A percentile compares a stretch with the other conserved stretches of the same genome.
Evolutionary conservation across 2,888 invertebrate genomes (phyloP).

Genomic region (Cosmopolites sordidus): DNA sequence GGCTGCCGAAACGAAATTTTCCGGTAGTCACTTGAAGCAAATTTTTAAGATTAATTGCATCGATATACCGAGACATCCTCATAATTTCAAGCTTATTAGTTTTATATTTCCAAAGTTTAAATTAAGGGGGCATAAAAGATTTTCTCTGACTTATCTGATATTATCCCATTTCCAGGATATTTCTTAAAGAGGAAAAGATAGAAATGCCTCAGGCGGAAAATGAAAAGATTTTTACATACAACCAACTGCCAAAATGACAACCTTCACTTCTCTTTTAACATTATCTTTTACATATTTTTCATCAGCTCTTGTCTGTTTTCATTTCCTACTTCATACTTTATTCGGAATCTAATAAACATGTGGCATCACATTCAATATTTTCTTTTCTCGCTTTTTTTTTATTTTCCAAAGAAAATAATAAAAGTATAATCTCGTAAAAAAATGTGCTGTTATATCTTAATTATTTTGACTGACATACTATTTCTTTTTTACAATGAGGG

Average conservation of each 20-base stretch:
- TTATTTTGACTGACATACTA: not conserved
- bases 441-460: not conserved
- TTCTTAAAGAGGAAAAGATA: not conserved
- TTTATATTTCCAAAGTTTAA: constrained; percentile 18
- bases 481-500: not conserved
- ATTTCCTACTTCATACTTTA: too few relatives aligned
- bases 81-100: constrained; percentile 25
- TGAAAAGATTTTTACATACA: constrained; percentile 5
- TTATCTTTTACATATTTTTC: not conserved
- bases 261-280: not conserved
- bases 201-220: not conserved
- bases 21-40: constrained; percentile 18
- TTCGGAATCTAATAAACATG: too few relatives aligned
- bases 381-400: too few relatives aligned
- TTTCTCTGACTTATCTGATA: constrained; percentile 9
- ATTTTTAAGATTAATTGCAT: constrained; percentile 20
- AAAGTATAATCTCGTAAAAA: too few relatives aligned
- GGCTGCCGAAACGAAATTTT: constrained; percentile 14
- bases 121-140: constrained; percentile 9
- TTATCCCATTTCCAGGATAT: not conserved
- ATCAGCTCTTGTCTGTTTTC: not conserved
- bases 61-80: constrained; percentile 20
- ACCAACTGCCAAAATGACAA: not conserved
- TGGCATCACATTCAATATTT: too few relatives aligned
- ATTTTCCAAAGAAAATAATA: too few relatives aligned